phyloP scores from a whole-genome alignment of 2,888 invertebrate species.

The Drosophila conformis region DNA sequence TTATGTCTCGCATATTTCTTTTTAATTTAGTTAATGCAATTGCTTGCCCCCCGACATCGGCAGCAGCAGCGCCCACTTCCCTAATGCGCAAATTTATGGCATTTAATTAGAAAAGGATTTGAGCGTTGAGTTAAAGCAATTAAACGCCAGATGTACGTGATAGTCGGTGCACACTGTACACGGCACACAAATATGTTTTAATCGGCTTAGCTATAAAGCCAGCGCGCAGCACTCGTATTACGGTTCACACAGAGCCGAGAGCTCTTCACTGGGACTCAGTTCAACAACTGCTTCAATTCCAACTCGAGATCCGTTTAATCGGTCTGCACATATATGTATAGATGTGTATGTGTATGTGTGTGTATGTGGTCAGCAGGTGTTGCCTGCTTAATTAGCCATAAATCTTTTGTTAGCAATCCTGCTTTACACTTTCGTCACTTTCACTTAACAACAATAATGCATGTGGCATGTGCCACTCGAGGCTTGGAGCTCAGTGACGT shows the following conservation, averaged over 20 bases:
- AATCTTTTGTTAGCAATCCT: conserved; percentile 34
- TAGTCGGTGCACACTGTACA: conserved; percentile 40
- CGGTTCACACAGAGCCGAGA: conserved; percentile 33
- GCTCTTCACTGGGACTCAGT: conserved; percentile 28
- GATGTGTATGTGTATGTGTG: background rate
- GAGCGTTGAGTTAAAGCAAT: conserved; percentile 25
- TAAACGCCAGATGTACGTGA: conserved; percentile 32
- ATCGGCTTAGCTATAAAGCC: conserved; percentile 38
- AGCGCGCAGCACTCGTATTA: conserved; percentile 10
- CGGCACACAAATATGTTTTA: conserved; percentile 23
- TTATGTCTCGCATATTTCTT: conserved; percentile 48
- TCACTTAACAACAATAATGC: conserved; percentile 34
- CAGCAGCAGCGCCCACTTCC: background rate
- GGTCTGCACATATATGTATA: background rate
- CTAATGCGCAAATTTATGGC: conserved; percentile 52
- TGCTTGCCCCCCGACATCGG: conserved; percentile 30
- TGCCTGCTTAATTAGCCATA: conserved; percentile 34
- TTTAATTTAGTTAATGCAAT: conserved; percentile 73
- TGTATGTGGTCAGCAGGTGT: conserved; percentile 31
- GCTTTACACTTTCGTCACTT: conserved; percentile 44
- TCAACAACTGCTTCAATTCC: background rate
- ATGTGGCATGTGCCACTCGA: conserved; percentile 26
- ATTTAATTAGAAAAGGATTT: conserved; percentile 67
- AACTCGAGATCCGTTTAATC: conserved; percentile 2
- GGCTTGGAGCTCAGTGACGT: conserved; percentile 26